Evolutionary conservation across 2,797 vertebrate species (phyloP).

Genomic region (Melanogrammus aeglefinus): DNA sequence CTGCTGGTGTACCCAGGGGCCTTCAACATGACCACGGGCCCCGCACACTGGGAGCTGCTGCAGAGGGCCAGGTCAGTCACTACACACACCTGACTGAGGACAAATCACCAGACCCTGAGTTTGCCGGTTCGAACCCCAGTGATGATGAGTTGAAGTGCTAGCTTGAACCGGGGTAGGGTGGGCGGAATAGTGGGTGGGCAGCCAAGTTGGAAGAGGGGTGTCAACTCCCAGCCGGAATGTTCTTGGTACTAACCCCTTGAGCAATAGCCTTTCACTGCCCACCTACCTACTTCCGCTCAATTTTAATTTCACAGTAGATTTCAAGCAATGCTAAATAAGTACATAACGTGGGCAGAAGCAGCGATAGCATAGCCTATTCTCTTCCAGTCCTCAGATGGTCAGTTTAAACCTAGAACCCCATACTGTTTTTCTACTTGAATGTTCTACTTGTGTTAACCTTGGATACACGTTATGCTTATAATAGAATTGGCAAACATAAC

Average conservation of each 20-base stretch:
- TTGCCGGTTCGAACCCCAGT: not conserved
- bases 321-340: no score
- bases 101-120: not conserved
- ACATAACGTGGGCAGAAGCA: no score
- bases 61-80: slow-evolving; percentile 83
- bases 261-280: no score
- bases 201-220: not conserved
- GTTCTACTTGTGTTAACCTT: not conserved
- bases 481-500: not conserved
- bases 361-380: not conserved
- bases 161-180: not conserved
- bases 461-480: not conserved
- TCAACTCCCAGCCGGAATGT: not conserved
- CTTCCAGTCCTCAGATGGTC: not conserved
- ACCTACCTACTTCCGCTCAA: no score
- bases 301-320: no score
- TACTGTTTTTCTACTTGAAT: not conserved
- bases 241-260: not conserved
- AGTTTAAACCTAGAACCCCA: not conserved
- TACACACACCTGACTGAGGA: not conserved
- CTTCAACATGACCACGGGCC: slow-evolving; percentile 98
- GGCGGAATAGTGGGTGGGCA: not conserved
- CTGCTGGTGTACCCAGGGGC: slow-evolving; percentile 94
- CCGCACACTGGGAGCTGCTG: slow-evolving; percentile 95
- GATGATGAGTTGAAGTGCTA: not conserved